Conservation (phyloP, 64 coral and sea anemone species). For the Stylophora pistillata region DNA sequence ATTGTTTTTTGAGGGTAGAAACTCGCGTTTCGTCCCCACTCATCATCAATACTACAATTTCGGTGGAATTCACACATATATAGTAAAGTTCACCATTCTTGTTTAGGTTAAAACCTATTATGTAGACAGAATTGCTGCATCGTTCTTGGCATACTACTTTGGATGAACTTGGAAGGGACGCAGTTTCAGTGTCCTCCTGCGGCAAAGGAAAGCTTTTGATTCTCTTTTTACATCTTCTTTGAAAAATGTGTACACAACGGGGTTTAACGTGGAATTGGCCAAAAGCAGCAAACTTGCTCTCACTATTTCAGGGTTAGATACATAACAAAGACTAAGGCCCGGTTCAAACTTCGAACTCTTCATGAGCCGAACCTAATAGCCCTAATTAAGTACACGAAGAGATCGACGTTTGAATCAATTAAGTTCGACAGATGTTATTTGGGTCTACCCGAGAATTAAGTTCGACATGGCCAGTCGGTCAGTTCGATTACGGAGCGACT, state of each 20-base stretch:
- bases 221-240: background rate
- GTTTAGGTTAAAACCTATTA: no score
- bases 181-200: background rate
- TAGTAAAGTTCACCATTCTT: no score
- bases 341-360: slow-evolving; percentile 52
- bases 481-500: slow-evolving; percentile 13
- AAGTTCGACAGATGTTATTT: slow-evolving; percentile 39
- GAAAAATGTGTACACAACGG: background rate
- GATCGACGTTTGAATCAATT: slow-evolving; percentile 63
- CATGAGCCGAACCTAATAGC: slow-evolving; percentile 42
- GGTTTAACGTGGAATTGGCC: background rate
- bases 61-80: no score
- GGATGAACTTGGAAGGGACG: no score
- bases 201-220: background rate
- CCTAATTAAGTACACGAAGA: slow-evolving; percentile 25
- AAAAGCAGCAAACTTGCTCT: background rate
- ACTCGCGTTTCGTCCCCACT: no score
- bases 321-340: background rate
- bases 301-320: background rate
- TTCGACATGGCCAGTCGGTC: background rate
- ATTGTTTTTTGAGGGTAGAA: no score
- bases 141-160: no score
- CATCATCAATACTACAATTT: no score
- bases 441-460: slow-evolving; percentile 14
- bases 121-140: no score